Evolutionary conservation across 2,113 vertebrate genomes (phyloP).

Genomic region (Amphiprion percula): DNA sequence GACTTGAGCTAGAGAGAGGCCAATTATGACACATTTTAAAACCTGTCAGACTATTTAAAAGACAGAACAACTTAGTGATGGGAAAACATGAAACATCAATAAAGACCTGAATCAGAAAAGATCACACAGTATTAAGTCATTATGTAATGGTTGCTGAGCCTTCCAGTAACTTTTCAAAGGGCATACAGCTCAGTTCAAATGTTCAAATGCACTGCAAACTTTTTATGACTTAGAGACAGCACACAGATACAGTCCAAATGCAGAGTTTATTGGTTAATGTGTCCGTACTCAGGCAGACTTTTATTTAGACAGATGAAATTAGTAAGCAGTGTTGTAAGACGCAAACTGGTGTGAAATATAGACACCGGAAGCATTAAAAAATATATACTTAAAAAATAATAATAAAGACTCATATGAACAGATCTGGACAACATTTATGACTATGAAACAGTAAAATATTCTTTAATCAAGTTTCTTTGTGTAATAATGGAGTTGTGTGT

Average conservation of each 20-base stretch:
- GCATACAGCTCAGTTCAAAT: not conserved
- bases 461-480: not conserved
- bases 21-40: constrained; percentile 22
- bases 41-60: not conserved
- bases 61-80: not conserved
- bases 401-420: not conserved
- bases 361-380: too few relatives aligned
- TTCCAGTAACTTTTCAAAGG: not conserved
- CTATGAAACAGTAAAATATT: not conserved
- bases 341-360: too few relatives aligned
- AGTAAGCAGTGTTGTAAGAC: not conserved
- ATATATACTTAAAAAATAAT: too few relatives aligned
- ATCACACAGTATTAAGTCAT: not conserved
- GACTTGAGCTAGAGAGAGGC: not conserved
- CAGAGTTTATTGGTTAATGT: constrained; percentile 18
- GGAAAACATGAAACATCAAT: not conserved
- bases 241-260: not conserved
- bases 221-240: not conserved
- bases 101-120: not conserved
- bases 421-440: not conserved
- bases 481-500: not conserved
- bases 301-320: not conserved
- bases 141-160: not conserved
- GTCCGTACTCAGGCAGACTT: constrained; percentile 3
- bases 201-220: not conserved